Conservation (phyloP, 2,888 invertebrate genomes). For the Abrostola tripartita region DNA sequence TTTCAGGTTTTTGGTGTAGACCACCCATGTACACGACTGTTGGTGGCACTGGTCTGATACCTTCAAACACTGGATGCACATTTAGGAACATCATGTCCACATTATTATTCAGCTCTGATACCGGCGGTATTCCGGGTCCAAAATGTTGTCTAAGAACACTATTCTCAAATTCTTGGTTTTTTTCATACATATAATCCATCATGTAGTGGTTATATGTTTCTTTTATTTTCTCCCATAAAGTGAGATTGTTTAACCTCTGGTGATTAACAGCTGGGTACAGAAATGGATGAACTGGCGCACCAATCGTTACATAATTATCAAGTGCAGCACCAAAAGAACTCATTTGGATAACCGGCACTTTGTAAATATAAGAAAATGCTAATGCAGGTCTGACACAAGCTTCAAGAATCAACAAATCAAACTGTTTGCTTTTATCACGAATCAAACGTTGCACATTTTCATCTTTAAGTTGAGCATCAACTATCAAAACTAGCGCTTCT, state of each 20-base stretch:
- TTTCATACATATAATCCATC: slow-evolving; percentile 4
- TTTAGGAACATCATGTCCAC: slow-evolving; percentile 64
- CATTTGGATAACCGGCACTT: slow-evolving; percentile 62
- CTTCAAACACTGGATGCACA: slow-evolving; percentile 60
- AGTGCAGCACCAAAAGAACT: slow-evolving; percentile 60
- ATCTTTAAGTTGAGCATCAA: slow-evolving; percentile 37
- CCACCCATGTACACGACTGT: slow-evolving; percentile 63
- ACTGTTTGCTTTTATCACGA: slow-evolving; percentile 49
- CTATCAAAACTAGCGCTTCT: slow-evolving; percentile 18
- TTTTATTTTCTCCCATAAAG: slow-evolving; percentile 60
- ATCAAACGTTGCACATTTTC: slow-evolving; percentile 55
- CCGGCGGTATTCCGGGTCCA: slow-evolving; percentile 48
- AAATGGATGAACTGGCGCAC: slow-evolving; percentile 62
- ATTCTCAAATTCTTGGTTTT: slow-evolving; percentile 20
- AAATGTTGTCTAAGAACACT: slow-evolving; percentile 46
- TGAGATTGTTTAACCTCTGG: slow-evolving; percentile 55
- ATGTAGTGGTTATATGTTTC: slow-evolving; percentile 49
- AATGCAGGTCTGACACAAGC: slow-evolving; percentile 49
- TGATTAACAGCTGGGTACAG: slow-evolving; percentile 55
- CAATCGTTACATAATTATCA: slow-evolving; percentile 53
- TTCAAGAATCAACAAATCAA: slow-evolving; percentile 64
- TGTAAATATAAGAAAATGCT: slow-evolving; percentile 50
- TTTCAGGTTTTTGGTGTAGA: slow-evolving; percentile 52
- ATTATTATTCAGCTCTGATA: slow-evolving; percentile 55
- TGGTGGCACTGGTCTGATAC: slow-evolving; percentile 61